phyloP scores from a whole-genome alignment of 1,140 invertebrate genomes.

The Drosophila obscura region DNA sequence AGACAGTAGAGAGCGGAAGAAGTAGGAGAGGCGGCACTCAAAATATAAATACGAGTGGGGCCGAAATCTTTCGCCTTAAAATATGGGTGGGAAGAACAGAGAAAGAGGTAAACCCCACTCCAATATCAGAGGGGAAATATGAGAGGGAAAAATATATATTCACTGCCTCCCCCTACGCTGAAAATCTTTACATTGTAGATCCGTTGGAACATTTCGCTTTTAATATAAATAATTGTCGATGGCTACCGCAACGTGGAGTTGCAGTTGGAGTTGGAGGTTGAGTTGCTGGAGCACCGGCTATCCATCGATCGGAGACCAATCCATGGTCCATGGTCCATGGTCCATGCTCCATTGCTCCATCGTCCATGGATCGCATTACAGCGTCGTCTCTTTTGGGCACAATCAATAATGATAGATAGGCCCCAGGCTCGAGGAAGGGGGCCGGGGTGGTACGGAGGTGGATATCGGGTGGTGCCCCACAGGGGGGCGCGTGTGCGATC shows the following conservation, averaged over 20 bases:
- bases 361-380: constrained; percentile 1
- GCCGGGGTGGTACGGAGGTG: background rate
- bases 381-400: constrained; percentile 69
- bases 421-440: constrained; percentile 4
- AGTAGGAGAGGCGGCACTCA: background rate
- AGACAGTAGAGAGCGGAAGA: background rate
- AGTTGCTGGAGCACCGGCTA: no score
- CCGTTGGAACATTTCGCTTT: constrained; percentile 28
- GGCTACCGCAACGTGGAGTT: constrained; percentile 40
- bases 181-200: background rate
- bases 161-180: no score
- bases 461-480: constrained; percentile 15
- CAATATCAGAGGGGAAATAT: no score
- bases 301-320: constrained; percentile 15
- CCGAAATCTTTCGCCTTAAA: background rate
- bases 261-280: constrained; percentile 6
- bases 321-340: constrained; percentile 9
- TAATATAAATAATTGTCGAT: constrained; percentile 75
- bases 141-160: background rate
- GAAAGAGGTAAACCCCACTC: no score
- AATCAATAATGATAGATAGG: constrained; percentile 77
- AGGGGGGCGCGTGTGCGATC: constrained; percentile 59
- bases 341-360: constrained; percentile 11
- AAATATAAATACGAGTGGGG: background rate
- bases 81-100: no score